Evolutionary conservation across 2,888 invertebrate genomes (phyloP).

Genomic region (Gnatocerus cornutus): DNA sequence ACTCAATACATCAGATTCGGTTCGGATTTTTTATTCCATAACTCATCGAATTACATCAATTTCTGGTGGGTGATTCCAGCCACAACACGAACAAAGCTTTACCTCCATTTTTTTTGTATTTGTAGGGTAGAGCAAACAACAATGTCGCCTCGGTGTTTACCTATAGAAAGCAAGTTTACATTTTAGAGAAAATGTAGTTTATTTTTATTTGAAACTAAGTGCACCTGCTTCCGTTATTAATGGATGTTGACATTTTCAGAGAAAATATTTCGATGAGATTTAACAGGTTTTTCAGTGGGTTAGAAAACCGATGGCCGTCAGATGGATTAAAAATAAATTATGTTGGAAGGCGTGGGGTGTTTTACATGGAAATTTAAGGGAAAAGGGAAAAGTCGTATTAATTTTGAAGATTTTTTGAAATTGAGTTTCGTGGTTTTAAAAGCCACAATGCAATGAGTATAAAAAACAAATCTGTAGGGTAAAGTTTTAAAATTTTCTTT

Average conservation of each 20-base stretch:
- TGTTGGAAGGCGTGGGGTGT: background rate
- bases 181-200: conserved; percentile 25
- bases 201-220: conserved; percentile 27
- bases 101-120: conserved; percentile 16
- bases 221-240: conserved; percentile 32
- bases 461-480: too few relatives aligned
- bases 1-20: too few relatives aligned
- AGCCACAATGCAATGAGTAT: too few relatives aligned
- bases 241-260: conserved; percentile 23
- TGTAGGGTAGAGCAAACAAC: background rate
- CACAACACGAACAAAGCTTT: conserved; percentile 11
- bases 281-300: conserved; percentile 15
- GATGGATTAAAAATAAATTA: conserved; percentile 14
- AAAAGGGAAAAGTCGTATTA: too few relatives aligned
- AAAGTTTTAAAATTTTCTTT: too few relatives aligned
- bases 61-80: background rate
- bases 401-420: too few relatives aligned
- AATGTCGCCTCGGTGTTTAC: conserved; percentile 20
- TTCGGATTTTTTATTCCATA: background rate
- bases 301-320: conserved; percentile 6
- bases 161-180: conserved; percentile 26
- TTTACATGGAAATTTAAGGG: too few relatives aligned
- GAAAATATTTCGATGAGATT: conserved; percentile 2
- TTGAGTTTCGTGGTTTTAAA: too few relatives aligned
- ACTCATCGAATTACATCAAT: conserved; percentile 12